A percentile compares a stretch with the other conserved stretches of the same genome.
These are phyloP conservation scores for Montipora sp. DNA, from an alignment of 64 coral and sea anemone genomes.

Conservation along the genomic window DNA sequence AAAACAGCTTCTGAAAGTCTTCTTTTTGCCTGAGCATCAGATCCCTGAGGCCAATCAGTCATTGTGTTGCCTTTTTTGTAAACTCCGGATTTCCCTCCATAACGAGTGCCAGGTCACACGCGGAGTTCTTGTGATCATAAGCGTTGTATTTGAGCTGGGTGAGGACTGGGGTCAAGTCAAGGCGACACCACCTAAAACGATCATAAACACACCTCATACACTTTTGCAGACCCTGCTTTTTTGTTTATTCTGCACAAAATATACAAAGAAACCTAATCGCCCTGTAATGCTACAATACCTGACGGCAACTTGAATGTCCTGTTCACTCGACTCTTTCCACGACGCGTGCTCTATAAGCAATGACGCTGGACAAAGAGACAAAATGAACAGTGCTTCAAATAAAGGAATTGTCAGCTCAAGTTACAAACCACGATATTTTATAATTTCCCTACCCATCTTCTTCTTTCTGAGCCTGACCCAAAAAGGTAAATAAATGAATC, in stretches of 20 bases:
- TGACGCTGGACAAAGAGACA: constrained; percentile 39
- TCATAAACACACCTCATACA: neutral
- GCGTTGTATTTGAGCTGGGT: constrained; percentile 62
- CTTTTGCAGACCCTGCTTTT: neutral
- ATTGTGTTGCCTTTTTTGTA: neutral
- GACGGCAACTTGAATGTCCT: constrained; percentile 75
- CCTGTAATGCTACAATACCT: constrained; percentile 33
- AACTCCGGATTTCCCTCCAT: constrained; percentile 84
- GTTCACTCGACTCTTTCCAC: constrained; percentile 58
- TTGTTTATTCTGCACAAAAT: too few species aligned
- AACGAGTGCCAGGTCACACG: constrained; percentile 70
- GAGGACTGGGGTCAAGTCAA: constrained; percentile 82
- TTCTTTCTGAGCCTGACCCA: too few species aligned
- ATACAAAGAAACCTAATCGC: too few species aligned
- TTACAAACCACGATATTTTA: too few species aligned
- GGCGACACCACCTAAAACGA: constrained; percentile 80
- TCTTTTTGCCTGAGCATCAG: too few species aligned
- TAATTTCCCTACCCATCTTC: too few species aligned
- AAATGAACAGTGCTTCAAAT: too few species aligned
- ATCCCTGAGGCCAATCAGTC: neutral
- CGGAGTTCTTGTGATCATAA: constrained; percentile 46
- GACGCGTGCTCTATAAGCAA: constrained; percentile 79
- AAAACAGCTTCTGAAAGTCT: too few species aligned
- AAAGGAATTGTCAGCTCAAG: too few species aligned
- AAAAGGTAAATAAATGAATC: too few species aligned